A percentile compares a stretch with the other conserved stretches of the same genome.
phyloP scores from a whole-genome alignment of 2,888 invertebrate species.

The Lottia gigantea region DNA sequence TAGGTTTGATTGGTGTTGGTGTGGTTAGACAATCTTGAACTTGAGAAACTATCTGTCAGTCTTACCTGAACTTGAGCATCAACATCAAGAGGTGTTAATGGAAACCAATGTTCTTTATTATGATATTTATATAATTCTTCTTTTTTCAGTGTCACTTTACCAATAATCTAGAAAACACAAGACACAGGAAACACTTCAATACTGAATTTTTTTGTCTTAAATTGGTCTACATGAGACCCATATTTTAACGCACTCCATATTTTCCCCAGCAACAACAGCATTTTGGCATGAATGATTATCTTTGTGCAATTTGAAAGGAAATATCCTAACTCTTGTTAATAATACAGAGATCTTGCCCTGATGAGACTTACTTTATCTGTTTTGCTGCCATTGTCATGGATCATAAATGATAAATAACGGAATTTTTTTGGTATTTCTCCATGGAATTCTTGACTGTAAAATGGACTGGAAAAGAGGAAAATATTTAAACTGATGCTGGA shows the following conservation, averaged over 20 bases:
- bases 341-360: too few relatives aligned
- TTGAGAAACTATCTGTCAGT: too few relatives aligned
- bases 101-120: conserved; percentile 95
- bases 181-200: too few relatives aligned
- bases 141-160: conserved; percentile 87
- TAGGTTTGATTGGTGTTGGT: not conserved
- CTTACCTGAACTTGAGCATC: conserved; percentile 80
- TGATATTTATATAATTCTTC: conserved; percentile 88
- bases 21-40: not conserved
- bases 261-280: too few relatives aligned
- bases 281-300: too few relatives aligned
- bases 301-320: too few relatives aligned
- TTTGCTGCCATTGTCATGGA: conserved; percentile 83
- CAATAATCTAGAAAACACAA: conserved; percentile 72
- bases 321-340: too few relatives aligned
- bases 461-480: conserved; percentile 73
- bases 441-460: conserved; percentile 93
- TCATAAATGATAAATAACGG: conserved; percentile 87
- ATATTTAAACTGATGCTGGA: too few relatives aligned
- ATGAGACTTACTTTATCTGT: conserved; percentile 51
- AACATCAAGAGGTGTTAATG: conserved; percentile 83
- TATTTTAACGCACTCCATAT: too few relatives aligned
- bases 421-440: conserved; percentile 92
- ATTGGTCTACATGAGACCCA: too few relatives aligned
- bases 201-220: too few relatives aligned